These are phyloP conservation scores for Alcedo atthis DNA, from an alignment of 2,797 vertebrate species.

Conservation along the genomic window DNA sequence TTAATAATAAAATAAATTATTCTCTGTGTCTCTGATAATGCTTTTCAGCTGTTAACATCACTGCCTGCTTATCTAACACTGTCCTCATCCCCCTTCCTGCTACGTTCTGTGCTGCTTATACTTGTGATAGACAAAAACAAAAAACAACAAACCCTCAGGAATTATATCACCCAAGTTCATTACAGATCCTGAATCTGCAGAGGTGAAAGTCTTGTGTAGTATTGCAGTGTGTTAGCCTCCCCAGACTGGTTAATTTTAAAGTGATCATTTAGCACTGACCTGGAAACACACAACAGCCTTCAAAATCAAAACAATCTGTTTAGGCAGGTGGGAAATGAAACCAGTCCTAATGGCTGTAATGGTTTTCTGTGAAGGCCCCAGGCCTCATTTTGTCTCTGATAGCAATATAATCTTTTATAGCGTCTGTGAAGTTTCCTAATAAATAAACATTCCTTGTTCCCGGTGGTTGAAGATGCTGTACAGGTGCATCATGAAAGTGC, in stretches of 20 bases:
- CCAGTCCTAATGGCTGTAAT: slow-evolving; percentile 6
- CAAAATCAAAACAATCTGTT: slow-evolving; percentile 69
- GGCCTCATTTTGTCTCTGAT: slow-evolving; percentile 58
- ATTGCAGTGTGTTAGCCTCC: not conserved
- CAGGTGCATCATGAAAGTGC: slow-evolving; percentile 71
- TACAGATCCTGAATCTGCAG: not conserved
- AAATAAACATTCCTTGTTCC: slow-evolving; percentile 57
- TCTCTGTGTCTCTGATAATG: not conserved
- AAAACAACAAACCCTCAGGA: not conserved
- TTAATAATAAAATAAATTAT: not conserved
- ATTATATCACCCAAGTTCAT: not conserved
- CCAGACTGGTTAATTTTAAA: not conserved
- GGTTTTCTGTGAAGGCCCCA: slow-evolving; percentile 55
- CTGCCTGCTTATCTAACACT: not conserved
- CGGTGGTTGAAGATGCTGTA: slow-evolving; percentile 63
- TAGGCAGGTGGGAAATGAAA: slow-evolving; percentile 63
- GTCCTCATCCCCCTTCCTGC: not conserved
- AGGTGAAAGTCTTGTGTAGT: not conserved
- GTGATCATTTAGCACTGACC: slow-evolving; percentile 60
- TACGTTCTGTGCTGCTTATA: not conserved
- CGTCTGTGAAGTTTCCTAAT: slow-evolving; percentile 69
- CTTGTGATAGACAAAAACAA: not conserved
- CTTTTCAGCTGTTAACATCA: not conserved
- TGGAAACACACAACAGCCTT: slow-evolving; percentile 34
- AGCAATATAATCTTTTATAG: slow-evolving; percentile 70